Evolutionary conservation across 2,797 vertebrate genomes (phyloP), one percentile per base, ranked within the genome.

Genomic region (Nasua narica): DNA sequence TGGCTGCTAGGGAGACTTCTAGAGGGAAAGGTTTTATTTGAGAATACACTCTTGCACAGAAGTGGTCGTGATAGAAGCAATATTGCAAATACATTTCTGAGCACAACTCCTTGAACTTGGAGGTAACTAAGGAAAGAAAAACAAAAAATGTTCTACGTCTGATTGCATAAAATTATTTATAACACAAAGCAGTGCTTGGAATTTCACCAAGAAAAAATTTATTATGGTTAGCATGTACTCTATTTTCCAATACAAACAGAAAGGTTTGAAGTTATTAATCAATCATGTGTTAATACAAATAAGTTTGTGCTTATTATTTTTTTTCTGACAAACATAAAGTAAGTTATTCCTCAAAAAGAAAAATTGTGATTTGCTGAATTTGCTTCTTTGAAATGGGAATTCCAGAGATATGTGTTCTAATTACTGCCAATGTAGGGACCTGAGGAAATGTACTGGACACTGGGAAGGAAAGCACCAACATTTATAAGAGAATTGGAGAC

Each of bases 171-270:
- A 35, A 18, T 50, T 37, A 69, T 85, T 91, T 91, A 72, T 56
- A 90, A 62, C 29, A 78, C n/a, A 29, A 5, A 88, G 1, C 2
- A 76, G 15, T 56, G 21, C 16, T 81, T 82, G 46, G n/a, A 94
- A 86, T 77, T 94, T 94, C 48, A 90, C 18, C 56, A 81, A 65
- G 29, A 72, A 37, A 90, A 93, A 70, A 70, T 81, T 32, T 72
- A 83, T 94, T 74, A 54, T 74, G 46, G 29, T 50, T 77, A 74
- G 21, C 35, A 60, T 74, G n/a, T 32, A 82, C 40, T 46, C 21
- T 78, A 48, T 54, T 92, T 94, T 94, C 58, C 9, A 79, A 88
- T 56, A 93, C n/a, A 87, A 84, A 84, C 32, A 91, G 12, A 94
- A 74, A 2, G 4, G 25, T 85, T 87, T 85, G 48, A 90, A 21